Percentiles rank a stretch among this genome's conserved stretches.
Evolutionary conservation across 1,140 invertebrate genomes (phyloP).

Genomic region (Tetramorium simillimum): DNA sequence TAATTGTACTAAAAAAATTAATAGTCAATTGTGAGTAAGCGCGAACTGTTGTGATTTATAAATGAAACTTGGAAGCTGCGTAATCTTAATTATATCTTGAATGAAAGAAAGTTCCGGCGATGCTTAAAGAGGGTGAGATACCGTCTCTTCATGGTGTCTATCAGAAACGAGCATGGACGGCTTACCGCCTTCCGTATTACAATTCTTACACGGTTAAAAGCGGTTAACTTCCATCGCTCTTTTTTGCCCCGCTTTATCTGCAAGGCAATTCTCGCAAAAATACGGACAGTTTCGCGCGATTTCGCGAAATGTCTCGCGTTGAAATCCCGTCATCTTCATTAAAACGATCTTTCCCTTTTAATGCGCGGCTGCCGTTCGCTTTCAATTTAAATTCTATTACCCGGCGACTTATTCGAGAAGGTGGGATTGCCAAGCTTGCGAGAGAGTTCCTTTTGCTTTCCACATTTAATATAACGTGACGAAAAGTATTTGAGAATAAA

Average conservation of each 20-base stretch:
- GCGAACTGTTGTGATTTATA: constrained; percentile 7
- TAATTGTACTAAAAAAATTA: neutral
- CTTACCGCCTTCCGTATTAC: constrained; percentile 42
- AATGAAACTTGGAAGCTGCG: constrained; percentile 19
- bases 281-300: constrained; percentile 36
- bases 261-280: constrained; percentile 29
- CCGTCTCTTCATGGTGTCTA: constrained; percentile 32
- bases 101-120: constrained; percentile 40
- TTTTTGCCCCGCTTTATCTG: constrained; percentile 14
- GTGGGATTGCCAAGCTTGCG: constrained; percentile 9
- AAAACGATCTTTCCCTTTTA: constrained; percentile 44
- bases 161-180: constrained; percentile 44
- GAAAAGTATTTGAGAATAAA: neutral
- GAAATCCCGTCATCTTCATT: constrained; percentile 28
- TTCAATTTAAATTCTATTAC: constrained; percentile 52
- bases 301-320: constrained; percentile 32
- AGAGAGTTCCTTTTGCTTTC: constrained; percentile 32
- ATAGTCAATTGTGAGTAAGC: neutral
- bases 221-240: constrained; percentile 24
- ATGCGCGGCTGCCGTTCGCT: constrained; percentile 8
- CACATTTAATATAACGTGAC: constrained; percentile 25
- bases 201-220: constrained; percentile 23
- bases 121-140: neutral
- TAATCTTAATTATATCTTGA: constrained; percentile 50
- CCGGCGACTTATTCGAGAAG: constrained; percentile 13